phyloP scores from a whole-genome alignment of 2,888 invertebrate species.

The Drosophila peninsularis region DNA sequence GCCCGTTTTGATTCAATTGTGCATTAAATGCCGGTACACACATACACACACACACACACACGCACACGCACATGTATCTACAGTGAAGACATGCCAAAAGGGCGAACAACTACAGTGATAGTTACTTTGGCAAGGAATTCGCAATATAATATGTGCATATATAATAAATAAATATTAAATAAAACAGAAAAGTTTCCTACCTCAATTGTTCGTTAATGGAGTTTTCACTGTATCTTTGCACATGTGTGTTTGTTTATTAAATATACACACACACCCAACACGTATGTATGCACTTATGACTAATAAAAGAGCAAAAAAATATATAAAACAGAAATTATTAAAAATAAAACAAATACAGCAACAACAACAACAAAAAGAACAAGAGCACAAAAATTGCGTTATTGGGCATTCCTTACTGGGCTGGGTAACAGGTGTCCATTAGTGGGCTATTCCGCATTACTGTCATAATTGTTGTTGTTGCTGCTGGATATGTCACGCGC shows the following conservation, averaged over 20 bases:
- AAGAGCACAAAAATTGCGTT: constrained; percentile 20
- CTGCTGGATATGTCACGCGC: constrained; percentile 50
- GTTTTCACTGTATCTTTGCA: constrained; percentile 7
- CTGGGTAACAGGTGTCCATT: constrained; percentile 50
- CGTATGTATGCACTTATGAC: constrained; percentile 23
- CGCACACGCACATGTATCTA: background rate
- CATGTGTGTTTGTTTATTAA: background rate
- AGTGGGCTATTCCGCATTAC: constrained; percentile 19
- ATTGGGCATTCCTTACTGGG: constrained; percentile 42
- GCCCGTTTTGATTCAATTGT: constrained; percentile 27
- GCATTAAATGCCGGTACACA: constrained; percentile 30
- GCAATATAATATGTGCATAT: background rate
- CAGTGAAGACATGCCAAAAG: background rate
- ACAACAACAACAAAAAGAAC: background rate
- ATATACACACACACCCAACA: background rate
- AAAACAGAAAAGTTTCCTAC: too few species aligned
- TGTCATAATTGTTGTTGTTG: constrained; percentile 14
- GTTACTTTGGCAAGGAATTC: background rate
- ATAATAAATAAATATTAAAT: too few species aligned
- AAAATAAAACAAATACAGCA: background rate
- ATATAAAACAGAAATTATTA: background rate
- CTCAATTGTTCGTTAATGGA: background rate
- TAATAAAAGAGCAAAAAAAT: constrained; percentile 5
- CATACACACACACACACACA: background rate
- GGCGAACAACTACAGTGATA: background rate